phyloP scores from a whole-genome alignment of 2,797 vertebrate genomes.

The Anas flavirostris region DNA sequence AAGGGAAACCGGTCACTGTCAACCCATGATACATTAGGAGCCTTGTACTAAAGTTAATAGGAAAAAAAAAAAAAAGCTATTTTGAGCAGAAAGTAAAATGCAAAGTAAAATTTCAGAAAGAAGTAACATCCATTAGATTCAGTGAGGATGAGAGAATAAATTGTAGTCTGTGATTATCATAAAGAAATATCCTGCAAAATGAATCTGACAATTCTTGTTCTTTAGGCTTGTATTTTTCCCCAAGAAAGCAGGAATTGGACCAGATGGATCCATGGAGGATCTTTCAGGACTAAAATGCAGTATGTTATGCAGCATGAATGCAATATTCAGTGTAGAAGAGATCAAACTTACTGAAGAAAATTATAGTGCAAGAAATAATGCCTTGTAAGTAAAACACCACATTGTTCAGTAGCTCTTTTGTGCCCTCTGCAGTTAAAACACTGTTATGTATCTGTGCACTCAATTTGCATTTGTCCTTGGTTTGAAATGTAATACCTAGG shows the following conservation, averaged over 20 bases:
- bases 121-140: not conserved
- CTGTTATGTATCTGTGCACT: not conserved
- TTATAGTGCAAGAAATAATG: not conserved
- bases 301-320: not conserved
- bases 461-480: not conserved
- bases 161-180: not conserved
- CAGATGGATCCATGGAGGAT: not conserved
- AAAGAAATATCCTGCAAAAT: not conserved
- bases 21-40: not conserved
- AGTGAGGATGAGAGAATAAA: not conserved
- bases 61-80: too few relatives aligned
- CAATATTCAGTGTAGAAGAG: not conserved
- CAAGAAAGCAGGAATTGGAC: not conserved
- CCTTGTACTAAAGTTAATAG: not conserved
- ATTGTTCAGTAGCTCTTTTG: slow-evolving; percentile 55
- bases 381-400: not conserved
- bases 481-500: not conserved
- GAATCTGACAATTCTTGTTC: not conserved
- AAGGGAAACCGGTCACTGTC: not conserved
- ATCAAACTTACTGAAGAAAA: not conserved
- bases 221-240: not conserved
- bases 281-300: not conserved
- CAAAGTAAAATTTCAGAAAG: not conserved
- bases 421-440: slow-evolving; percentile 67
- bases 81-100: not conserved